Evolutionary conservation across 2,113 vertebrate species (phyloP).

Genomic region (Pseudois nayaur): DNA sequence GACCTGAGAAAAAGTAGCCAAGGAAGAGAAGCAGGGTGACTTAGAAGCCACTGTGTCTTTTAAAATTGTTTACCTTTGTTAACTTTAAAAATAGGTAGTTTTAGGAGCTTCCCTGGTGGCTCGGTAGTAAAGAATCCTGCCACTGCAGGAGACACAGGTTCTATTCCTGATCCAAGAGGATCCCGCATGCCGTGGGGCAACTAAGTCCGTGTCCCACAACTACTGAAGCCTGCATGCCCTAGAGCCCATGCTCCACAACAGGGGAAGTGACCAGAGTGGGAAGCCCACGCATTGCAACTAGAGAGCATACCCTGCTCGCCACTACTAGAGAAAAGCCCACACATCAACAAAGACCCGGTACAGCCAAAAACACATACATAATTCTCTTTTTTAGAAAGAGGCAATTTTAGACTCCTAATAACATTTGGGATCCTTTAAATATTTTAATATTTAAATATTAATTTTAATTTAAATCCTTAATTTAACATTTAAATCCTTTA

Average conservation of each 20-base stretch:
- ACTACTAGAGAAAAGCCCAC: neutral
- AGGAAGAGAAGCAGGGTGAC: neutral
- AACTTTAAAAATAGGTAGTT: neutral
- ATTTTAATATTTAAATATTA: too few species aligned
- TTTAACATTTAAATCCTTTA: neutral
- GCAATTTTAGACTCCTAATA: neutral
- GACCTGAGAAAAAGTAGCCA: neutral
- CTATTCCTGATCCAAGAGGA: neutral
- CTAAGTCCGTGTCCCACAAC: rapidly evolving
- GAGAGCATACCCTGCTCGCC: neutral
- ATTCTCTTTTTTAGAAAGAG: neutral
- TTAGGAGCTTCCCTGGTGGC: neutral
- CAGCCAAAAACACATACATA: neutral
- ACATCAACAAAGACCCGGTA: neutral
- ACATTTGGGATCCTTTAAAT: neutral
- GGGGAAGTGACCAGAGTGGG: neutral
- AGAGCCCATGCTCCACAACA: neutral
- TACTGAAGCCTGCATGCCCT: neutral
- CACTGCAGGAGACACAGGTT: neutral
- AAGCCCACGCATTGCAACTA: neutral
- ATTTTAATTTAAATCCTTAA: too few species aligned
- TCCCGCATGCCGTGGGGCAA: neutral
- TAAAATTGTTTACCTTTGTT: neutral
- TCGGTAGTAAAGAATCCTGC: neutral
- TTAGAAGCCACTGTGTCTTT: neutral